These are phyloP conservation scores for Tragelaphus imberbis DNA, from an alignment of 2,113 vertebrate species.

Conservation along the genomic window DNA sequence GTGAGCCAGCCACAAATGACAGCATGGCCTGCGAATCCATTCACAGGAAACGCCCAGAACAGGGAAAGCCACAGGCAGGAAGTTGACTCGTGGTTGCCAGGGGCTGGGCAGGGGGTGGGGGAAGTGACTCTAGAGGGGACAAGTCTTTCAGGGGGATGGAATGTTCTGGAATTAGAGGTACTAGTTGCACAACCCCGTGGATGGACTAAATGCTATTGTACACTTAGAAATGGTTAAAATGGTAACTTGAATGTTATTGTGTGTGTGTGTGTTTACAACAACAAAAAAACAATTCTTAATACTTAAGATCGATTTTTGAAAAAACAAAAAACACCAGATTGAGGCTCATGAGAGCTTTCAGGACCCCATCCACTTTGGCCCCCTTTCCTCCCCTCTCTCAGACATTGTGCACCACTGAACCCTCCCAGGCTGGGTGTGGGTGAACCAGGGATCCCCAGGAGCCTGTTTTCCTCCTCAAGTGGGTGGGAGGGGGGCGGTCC, in stretches of 20 bases:
- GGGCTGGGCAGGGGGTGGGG: fast-evolving
- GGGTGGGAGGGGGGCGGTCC: not conserved
- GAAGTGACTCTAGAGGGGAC: fast-evolving
- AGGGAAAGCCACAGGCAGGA: not conserved
- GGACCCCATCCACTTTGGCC: too few relatives aligned
- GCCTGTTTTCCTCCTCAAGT: not conserved
- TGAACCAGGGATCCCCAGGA: too few relatives aligned
- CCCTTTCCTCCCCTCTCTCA: fast-evolving
- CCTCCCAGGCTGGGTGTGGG: fast-evolving
- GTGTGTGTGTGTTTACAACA: not conserved
- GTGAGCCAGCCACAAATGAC: fast-evolving
- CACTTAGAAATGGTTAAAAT: fast-evolving
- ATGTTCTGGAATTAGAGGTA: fast-evolving
- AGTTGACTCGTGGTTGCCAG: fast-evolving
- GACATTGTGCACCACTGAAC: fast-evolving
- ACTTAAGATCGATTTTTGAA: not conserved
- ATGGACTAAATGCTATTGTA: fast-evolving
- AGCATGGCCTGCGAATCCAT: fast-evolving
- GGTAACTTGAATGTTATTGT: not conserved
- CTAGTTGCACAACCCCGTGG: fast-evolving
- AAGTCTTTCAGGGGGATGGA: not conserved
- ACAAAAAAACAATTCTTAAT: not conserved
- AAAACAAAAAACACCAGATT: not conserved
- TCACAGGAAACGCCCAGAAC: fast-evolving
- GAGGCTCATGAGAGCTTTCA: fast-evolving